Evolutionary conservation across 2,113 vertebrate genomes (phyloP), one percentile per base, ranked within the genome.

Genomic region (Danionella cerebrum): DNA sequence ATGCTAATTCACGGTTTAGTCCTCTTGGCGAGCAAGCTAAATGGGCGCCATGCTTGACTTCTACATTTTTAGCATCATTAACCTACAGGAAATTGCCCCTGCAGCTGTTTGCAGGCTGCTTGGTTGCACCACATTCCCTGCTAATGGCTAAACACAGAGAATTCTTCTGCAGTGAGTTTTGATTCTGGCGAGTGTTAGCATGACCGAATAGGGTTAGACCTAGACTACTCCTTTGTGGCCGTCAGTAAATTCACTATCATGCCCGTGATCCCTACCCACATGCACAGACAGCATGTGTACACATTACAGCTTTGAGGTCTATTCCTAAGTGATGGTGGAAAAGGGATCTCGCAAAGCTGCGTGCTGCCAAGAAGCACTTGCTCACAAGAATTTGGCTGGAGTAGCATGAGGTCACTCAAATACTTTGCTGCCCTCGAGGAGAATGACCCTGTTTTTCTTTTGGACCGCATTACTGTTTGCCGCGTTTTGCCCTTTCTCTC

Each of bases 21-120:
- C 80, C 80, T 76, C 79, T 84, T 78, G 35, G 60, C 67, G 66
- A 74, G 81, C 52, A 44, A 27, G 71, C 69, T 79, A 73, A 85
- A 83, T 81, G 80, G 84, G 82, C 82, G 81, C 85, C 84, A 89
- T 86, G 84, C 82, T 83, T 86, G 86, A 85, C 84, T 88, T 88
- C 82, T 86, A 79, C 82, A 83, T 83, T 86, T 87, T 89, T 89
- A 86, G 84, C 79, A 85, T 87, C 85, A 89, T 89, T 89, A 88
- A 82, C 84, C 84, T 87, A 87, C 88, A 88, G 87, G 86, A 87
- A 88, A 83, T 86, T 83, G 83, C 82, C 86, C 84, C 84, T 84
- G 85, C 86, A 88, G 88, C 84, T 89, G 87, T 89, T 86, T 86
- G 78, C 59, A 38, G 68, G 74, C 22, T 29, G 75, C 36, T 36